These are phyloP conservation scores for Thunnus thynnus DNA, from an alignment of 2,113 vertebrate species.

Conservation along the genomic window DNA sequence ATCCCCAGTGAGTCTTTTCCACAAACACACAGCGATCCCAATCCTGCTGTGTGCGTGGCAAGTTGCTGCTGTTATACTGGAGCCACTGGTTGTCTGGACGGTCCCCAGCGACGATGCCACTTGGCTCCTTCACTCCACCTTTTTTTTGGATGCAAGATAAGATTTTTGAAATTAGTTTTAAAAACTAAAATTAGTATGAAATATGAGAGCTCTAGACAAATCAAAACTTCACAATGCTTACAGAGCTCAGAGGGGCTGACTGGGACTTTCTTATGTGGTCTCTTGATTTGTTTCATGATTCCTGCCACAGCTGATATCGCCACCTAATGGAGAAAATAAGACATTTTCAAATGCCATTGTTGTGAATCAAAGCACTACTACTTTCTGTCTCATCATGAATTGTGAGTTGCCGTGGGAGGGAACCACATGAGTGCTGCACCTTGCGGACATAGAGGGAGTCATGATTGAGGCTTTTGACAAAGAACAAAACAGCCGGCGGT, in stretches of 20 bases:
- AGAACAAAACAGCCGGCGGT: slow-evolving; percentile 89
- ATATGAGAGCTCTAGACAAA: background rate
- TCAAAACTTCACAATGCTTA: slow-evolving; percentile 75
- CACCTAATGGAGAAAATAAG: slow-evolving; percentile 86
- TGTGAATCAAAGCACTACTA: background rate
- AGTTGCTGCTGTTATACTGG: slow-evolving; percentile 90
- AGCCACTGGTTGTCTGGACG: slow-evolving; percentile 95
- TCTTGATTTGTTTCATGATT: slow-evolving; percentile 96
- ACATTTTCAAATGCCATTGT: background rate
- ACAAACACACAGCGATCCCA: slow-evolving; percentile 93
- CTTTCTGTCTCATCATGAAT: background rate
- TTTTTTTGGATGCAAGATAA: slow-evolving; percentile 5
- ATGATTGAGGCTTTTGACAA: slow-evolving; percentile 96
- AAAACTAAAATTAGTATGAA: background rate
- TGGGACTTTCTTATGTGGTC: slow-evolving; percentile 92
- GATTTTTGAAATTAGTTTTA: background rate
- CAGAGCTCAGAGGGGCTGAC: slow-evolving; percentile 91
- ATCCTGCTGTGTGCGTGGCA: slow-evolving; percentile 90
- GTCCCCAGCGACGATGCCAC: slow-evolving; percentile 88
- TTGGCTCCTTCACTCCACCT: slow-evolving; percentile 84
- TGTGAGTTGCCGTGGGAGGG: background rate
- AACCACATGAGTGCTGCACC: slow-evolving; percentile 77
- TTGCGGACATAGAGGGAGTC: slow-evolving; percentile 96
- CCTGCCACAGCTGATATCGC: slow-evolving; percentile 96
- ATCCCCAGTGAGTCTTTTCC: slow-evolving; percentile 99